A percentile compares a stretch with the other conserved stretches of the same genome.
These are phyloP conservation scores for Phaethornis superciliosus DNA, from an alignment of 2,113 vertebrate genomes.

Conservation along the genomic window DNA sequence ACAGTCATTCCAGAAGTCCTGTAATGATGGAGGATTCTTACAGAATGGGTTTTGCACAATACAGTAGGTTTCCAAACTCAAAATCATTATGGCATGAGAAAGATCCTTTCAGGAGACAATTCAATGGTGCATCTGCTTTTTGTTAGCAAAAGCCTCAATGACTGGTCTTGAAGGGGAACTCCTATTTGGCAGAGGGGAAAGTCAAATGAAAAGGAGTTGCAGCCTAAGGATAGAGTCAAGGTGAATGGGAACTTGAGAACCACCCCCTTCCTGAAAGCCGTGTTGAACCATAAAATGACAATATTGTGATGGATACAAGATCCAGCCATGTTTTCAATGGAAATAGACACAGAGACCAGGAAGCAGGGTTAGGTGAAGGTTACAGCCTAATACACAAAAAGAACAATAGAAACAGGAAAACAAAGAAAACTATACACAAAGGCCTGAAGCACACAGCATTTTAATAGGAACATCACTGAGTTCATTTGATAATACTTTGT, in stretches of 20 bases:
- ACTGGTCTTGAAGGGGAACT: background rate
- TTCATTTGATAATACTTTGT: conserved; percentile 27
- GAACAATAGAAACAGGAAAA: conserved; percentile 17
- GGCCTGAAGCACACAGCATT: background rate
- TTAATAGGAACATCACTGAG: conserved; percentile 37
- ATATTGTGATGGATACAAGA: background rate
- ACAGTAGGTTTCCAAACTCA: background rate
- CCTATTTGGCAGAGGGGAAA: background rate
- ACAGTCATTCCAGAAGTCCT: background rate
- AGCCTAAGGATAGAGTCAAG: conserved; percentile 43
- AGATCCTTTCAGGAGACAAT: background rate
- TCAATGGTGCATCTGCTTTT: background rate
- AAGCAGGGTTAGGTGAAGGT: background rate
- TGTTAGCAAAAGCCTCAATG: background rate
- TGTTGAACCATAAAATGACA: background rate
- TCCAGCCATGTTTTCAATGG: background rate
- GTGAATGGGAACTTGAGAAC: conserved; percentile 24
- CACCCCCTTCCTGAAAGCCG: background rate
- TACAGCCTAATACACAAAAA: background rate
- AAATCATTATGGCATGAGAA: background rate
- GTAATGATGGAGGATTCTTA: background rate
- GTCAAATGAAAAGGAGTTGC: background rate
- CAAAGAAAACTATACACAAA: background rate
- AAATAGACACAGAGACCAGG: background rate
- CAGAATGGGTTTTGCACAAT: background rate